Evolutionary conservation across 2,797 vertebrate species (phyloP).

Genomic region (Odontamblyopus lacepedii): DNA sequence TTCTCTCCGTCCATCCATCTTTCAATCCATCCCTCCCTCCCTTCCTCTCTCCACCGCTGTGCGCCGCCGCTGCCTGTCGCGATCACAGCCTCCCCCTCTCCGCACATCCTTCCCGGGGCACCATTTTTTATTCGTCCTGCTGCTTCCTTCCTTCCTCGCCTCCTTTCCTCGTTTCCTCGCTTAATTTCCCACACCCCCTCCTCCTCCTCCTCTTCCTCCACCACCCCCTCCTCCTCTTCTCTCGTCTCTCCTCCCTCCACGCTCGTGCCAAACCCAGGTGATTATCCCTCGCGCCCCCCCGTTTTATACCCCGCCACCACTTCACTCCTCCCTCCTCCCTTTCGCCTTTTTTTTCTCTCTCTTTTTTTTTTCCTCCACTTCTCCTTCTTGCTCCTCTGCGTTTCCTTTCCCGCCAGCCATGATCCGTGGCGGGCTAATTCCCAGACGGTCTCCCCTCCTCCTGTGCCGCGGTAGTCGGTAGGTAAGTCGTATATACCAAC

Average conservation of each 20-base stretch:
- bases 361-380: conserved; percentile 34
- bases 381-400: conserved; percentile 6
- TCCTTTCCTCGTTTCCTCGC: conserved; percentile 37
- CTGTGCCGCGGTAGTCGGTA: conserved; percentile 53
- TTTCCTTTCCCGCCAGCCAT: conserved; percentile 74
- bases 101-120: conserved; percentile 36
- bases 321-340: conserved; percentile 15
- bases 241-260: conserved; percentile 6
- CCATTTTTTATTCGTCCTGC: conserved; percentile 26
- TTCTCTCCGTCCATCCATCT: neutral
- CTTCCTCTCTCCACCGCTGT: conserved; percentile 15
- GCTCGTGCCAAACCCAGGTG: conserved; percentile 69
- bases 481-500: conserved; percentile 63
- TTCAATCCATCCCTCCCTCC: neutral
- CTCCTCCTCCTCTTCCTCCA: conserved; percentile 12
- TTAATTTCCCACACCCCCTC: conserved; percentile 49
- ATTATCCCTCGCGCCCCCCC: conserved; percentile 54
- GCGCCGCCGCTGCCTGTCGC: conserved; percentile 20
- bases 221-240: conserved; percentile 22
- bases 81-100: conserved; percentile 58
- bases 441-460: conserved; percentile 64
- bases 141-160: conserved; percentile 35
- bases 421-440: conserved; percentile 75
- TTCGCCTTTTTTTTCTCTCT: conserved; percentile 37
- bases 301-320: conserved; percentile 23